Conservation (phyloP, 1,140 invertebrate species). For the Colletes gigas region DNA sequence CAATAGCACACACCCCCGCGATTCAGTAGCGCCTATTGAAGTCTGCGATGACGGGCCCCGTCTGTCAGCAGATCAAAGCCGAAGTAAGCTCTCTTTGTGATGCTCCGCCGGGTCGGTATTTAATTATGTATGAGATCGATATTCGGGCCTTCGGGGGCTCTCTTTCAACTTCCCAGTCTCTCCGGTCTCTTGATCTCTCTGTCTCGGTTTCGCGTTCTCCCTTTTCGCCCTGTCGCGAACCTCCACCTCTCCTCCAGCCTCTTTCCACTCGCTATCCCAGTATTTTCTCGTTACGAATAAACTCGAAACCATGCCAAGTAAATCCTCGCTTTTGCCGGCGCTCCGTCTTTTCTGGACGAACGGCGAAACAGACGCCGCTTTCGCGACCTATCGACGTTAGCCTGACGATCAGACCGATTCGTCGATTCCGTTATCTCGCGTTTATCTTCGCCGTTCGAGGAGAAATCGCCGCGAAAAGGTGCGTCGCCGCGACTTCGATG, state of each 20-base stretch:
- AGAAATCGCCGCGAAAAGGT: background rate
- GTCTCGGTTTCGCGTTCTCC: constrained; percentile 10
- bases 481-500: background rate
- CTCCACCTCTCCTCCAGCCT: constrained; percentile 30
- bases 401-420: too few species aligned
- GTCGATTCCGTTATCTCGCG: background rate
- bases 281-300: constrained; percentile 43
- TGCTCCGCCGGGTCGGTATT: constrained; percentile 79
- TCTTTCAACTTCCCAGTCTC: constrained; percentile 51
- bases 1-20: constrained; percentile 67
- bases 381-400: too few species aligned
- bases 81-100: constrained; percentile 80
- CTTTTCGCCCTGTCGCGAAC: constrained; percentile 34
- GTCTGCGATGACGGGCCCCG: constrained; percentile 79
- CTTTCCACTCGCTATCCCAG: constrained; percentile 33
- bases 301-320: constrained; percentile 40
- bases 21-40: constrained; percentile 75
- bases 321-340: constrained; percentile 1
- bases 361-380: too few species aligned
- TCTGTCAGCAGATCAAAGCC: constrained; percentile 81
- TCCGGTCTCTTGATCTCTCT: constrained; percentile 18
- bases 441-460: background rate
- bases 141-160: constrained; percentile 76
- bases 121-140: constrained; percentile 81
- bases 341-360: background rate